Base-by-base conservation (phyloP, 2,797 vertebrate genomes). In the Lepidocolaptes lacrymiger region DNA sequence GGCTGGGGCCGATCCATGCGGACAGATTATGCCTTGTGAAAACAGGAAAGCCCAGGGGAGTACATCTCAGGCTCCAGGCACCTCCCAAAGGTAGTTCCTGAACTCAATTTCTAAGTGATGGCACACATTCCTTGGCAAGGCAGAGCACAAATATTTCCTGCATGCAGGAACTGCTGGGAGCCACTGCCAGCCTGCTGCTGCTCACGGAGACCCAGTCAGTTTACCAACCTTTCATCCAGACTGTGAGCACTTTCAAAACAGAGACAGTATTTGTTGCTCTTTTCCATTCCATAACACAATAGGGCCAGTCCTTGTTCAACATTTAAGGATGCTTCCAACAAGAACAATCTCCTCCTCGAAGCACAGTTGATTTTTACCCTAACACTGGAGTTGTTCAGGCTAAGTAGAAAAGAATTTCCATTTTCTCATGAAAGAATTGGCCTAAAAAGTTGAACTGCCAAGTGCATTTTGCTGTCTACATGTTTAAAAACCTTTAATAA, bases 1-100 rank as follows among this genome's bases (percentile, higher is more conserved):
- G 64, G 46, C 77, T 18, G 36, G 28, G 22, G 56, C 69, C 77
- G 55, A 77, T 30, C 48, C 36, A 9, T 1, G 21, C 4, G 1
- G 46, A 17, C 58, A 56, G 23, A 32, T 39, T 2, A 10, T 0
- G 9, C 20, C 72, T 37, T 71, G 62, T 23, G 34, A 67, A 48
- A 58, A 49, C 36, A 74, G 82, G 75, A 90, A 63, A 92, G 26
- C 83, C 95, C 59, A 34, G 26, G 23, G 36, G 44, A 88, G 36
- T 1, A 21, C 55, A 32, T 48, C 89, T 68, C 8, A 0, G 67
- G 74, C 76, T 76, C 52, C 68, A 55, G 61, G 39, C 54, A 16
- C 85, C 83, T 93, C 93, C 88, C 91, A 84, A 89, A 84, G 90
- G 88, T 84, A 90, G 86, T 84, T 90, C 90, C 91, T 93, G 88